These are phyloP conservation scores for Pocillopora verrucosa DNA, from an alignment of 64 coral and sea anemone genomes.

Conservation along the genomic window DNA sequence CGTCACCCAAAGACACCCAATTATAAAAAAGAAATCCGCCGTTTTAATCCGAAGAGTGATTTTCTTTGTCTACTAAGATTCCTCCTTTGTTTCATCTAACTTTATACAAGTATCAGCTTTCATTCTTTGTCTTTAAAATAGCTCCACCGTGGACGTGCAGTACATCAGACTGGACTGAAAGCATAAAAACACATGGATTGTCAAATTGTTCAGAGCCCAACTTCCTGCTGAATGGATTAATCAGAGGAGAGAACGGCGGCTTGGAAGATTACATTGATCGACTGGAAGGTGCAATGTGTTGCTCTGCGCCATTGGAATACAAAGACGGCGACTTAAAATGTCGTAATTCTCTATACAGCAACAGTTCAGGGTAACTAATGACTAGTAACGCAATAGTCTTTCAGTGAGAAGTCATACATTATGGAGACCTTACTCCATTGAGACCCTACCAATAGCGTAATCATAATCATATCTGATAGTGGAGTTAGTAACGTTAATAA, in stretches of 20 bases:
- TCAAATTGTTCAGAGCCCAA: neutral
- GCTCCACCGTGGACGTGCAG: slow-evolving; percentile 1
- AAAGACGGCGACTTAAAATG: neutral
- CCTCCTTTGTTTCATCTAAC: neutral
- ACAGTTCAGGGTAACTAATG: too few species aligned
- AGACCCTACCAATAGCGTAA: too few species aligned
- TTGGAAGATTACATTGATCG: slow-evolving; percentile 12
- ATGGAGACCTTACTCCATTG: too few species aligned
- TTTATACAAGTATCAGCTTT: neutral
- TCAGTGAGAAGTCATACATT: neutral
- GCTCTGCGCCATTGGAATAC: neutral
- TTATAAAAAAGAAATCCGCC: too few species aligned
- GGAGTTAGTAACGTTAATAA: too few species aligned
- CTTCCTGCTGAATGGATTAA: neutral
- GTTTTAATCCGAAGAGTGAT: too few species aligned
- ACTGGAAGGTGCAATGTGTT: neutral
- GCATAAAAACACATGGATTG: neutral
- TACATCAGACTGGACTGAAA: slow-evolving; percentile 1
- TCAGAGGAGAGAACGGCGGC: slow-evolving; percentile 10
- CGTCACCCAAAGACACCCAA: too few species aligned
- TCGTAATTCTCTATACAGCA: too few species aligned
- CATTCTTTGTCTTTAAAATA: neutral
- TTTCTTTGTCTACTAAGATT: neutral
- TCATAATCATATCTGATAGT: too few species aligned
- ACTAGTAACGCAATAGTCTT: neutral